Conservation (phyloP, 2,113 vertebrate species). For the Chloroceryle aenea region DNA sequence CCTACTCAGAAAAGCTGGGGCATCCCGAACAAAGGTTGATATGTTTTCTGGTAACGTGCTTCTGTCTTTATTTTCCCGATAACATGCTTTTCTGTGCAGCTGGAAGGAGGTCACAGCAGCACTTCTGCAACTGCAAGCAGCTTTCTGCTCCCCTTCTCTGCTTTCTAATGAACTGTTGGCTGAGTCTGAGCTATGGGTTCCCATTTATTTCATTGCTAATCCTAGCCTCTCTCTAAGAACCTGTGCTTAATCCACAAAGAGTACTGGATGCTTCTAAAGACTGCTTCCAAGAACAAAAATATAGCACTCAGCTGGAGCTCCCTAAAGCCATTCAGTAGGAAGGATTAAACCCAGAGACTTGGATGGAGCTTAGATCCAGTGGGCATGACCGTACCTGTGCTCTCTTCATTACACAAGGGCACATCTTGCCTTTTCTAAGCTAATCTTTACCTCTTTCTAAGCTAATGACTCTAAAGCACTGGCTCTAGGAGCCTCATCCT, state of each 20-base stretch:
- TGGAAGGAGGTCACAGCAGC: background rate
- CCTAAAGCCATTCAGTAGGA: conserved; percentile 36
- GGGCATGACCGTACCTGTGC: conserved; percentile 45
- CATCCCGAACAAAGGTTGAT: background rate
- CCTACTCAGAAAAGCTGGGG: background rate
- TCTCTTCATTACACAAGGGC: background rate
- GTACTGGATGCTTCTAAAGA: conserved; percentile 18
- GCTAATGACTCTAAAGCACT: background rate
- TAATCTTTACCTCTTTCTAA: background rate
- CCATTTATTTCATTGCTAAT: conserved; percentile 13
- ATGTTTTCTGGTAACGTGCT: background rate
- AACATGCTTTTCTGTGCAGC: background rate
- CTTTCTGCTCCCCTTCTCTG: background rate
- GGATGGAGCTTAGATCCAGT: background rate
- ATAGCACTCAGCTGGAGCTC: conserved; percentile 32
- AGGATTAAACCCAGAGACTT: conserved; percentile 39
- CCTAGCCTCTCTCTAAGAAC: conserved; percentile 39
- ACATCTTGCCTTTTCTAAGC: background rate
- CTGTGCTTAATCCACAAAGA: conserved; percentile 39
- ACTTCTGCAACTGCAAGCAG: background rate
- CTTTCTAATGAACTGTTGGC: background rate
- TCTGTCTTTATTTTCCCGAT: background rate
- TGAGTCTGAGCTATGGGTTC: background rate
- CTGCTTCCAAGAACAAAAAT: conserved; percentile 31
- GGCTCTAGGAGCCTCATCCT: background rate